phyloP scores from a whole-genome alignment of 2,888 invertebrate species.

The Palloptera scutellata region DNA sequence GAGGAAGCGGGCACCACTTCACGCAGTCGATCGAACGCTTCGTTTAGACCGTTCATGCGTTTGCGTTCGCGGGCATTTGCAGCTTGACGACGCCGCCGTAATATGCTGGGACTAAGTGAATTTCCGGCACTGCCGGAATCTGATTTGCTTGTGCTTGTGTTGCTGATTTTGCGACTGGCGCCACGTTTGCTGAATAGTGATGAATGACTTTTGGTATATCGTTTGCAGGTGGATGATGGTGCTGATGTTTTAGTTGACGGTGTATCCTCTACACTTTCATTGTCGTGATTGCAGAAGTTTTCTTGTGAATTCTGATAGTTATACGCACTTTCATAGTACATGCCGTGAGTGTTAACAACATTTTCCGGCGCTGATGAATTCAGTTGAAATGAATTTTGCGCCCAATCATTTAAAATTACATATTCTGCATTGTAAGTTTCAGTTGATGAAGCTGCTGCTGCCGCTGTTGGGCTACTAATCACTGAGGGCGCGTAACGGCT shows the following conservation, averaged over 20 bases:
- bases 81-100: constrained; percentile 72
- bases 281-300: not conserved
- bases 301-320: not conserved
- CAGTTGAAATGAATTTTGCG: constrained; percentile 6
- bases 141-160: not conserved
- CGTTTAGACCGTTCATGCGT: constrained; percentile 79
- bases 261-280: too few relatives aligned
- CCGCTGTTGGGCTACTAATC: constrained; percentile 10
- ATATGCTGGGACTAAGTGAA: constrained; percentile 68
- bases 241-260: too few relatives aligned
- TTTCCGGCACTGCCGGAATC: constrained; percentile 6
- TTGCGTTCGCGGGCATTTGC: constrained; percentile 79
- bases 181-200: constrained; percentile 10
- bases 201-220: not conserved
- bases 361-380: not conserved
- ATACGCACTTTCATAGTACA: not conserved
- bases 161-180: not conserved
- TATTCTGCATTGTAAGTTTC: constrained; percentile 17
- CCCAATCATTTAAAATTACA: constrained; percentile 20
- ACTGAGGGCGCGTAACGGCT: constrained; percentile 27
- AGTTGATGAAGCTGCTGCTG: not conserved
- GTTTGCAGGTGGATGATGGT: not conserved
- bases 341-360: constrained; percentile 4
- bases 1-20: constrained; percentile 77
- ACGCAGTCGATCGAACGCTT: constrained; percentile 76